Percentiles rank a stretch among this genome's conserved stretches.
These are phyloP conservation scores for Ornithorhynchus anatinus DNA, from an alignment of 2,113 vertebrate genomes.

Conservation along the genomic window DNA sequence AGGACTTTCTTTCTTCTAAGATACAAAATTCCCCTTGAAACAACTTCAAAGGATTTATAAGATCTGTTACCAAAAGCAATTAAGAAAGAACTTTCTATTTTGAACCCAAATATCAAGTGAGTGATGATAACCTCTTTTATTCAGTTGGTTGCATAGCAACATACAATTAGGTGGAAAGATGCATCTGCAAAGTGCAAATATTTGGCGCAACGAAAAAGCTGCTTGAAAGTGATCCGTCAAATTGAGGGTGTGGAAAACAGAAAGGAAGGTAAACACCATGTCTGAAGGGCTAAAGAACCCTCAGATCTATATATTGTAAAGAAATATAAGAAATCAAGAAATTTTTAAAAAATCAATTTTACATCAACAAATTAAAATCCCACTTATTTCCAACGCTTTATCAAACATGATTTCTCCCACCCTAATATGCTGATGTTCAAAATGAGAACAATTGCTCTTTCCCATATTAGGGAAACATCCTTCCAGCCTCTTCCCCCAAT, in stretches of 20 bases:
- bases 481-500: not conserved
- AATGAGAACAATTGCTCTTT: not conserved
- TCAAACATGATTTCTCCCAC: not conserved
- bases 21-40: not conserved
- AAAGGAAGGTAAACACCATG: not conserved
- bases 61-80: not conserved
- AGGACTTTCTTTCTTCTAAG: not conserved
- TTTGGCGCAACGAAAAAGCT: conserved; percentile 6
- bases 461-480: not conserved
- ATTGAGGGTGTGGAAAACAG: conserved; percentile 9
- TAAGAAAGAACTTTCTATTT: not conserved
- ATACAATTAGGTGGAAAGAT: not conserved
- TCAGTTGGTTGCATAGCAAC: not conserved
- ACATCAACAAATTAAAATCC: conserved; percentile 3
- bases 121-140: not conserved
- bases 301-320: no score
- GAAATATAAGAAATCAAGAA: not conserved
- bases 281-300: no score
- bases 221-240: not conserved
- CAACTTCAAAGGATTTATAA: not conserved
- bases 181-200: not conserved
- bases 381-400: conserved; percentile 16
- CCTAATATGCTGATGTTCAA: not conserved
- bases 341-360: not conserved
- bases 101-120: not conserved